Percentiles rank a stretch among this genome's conserved stretches.
phyloP scores from a whole-genome alignment of 2,888 invertebrate genomes.

The Acheta domesticus region DNA sequence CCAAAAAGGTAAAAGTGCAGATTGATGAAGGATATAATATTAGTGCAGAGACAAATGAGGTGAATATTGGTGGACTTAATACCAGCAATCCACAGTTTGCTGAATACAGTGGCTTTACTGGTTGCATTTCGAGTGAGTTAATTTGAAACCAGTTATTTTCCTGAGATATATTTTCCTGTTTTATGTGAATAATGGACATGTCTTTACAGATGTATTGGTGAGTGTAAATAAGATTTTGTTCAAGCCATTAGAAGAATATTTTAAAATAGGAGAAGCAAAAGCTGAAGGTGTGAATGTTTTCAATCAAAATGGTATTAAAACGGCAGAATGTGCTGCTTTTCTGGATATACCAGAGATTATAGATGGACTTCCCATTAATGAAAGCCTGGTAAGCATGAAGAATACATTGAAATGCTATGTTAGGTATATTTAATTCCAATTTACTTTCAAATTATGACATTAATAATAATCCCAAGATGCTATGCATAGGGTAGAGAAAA shows the following conservation, averaged over 20 bases:
- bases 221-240: slow-evolving; percentile 77
- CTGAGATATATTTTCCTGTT: not conserved
- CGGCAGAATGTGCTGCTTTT: slow-evolving; percentile 82
- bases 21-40: not conserved
- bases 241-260: slow-evolving; percentile 87
- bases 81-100: slow-evolving; percentile 78
- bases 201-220: slow-evolving; percentile 71
- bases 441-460: too few relatives aligned
- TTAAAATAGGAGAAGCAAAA: slow-evolving; percentile 82
- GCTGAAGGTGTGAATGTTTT: slow-evolving; percentile 83
- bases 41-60: slow-evolving; percentile 70
- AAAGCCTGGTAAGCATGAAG: not conserved
- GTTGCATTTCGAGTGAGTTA: slow-evolving; percentile 81
- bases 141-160: slow-evolving; percentile 21
- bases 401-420: too few relatives aligned
- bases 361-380: not conserved
- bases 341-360: not conserved
- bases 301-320: slow-evolving; percentile 79
- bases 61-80: slow-evolving; percentile 82
- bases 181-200: slow-evolving; percentile 19
- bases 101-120: slow-evolving; percentile 81
- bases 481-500: slow-evolving; percentile 65
- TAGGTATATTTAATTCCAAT: too few relatives aligned
- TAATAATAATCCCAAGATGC: too few relatives aligned
- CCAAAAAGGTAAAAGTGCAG: slow-evolving; percentile 59